Evolutionary conservation across 2,888 invertebrate species (phyloP), one percentile per base, ranked within the genome.

Genomic region (Ectemnius lituratus): DNA sequence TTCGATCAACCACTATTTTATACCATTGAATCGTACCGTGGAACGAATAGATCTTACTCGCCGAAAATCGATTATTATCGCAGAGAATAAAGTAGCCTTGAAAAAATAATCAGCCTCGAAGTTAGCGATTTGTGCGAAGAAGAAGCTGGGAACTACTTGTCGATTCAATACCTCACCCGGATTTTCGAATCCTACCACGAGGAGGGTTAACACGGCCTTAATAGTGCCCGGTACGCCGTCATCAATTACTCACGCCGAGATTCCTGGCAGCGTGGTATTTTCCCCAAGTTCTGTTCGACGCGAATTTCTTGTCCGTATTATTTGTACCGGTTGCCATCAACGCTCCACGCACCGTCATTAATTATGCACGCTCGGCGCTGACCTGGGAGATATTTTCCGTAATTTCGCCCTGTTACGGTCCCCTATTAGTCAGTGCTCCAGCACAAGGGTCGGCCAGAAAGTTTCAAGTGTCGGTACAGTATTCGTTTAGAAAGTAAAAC

Each of bases 241-340:
- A 62, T 69, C 59, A 62, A 73, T 70, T 66, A 70, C 23, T 56
- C 68, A 46, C 11, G 60, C 20, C 37, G 28, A 62, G 67, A 69
- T 67, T 63, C 56, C 59, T 67, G 67, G 47, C 70, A 74, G 60
- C 62, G 66, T 74, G 70, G 67, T 70, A 70, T 70, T 70, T 70
- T 61, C 62, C 66, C 62, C 49, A 70, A 70, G 37, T 67, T 63
- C 37, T 6, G 8, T 37, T n/a, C 60, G 23, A 16, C 18, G 59
- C 23, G 63, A 67, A 63, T 66, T 70, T 59, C 73, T 62, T 64
- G 45, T 45, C 20, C 45, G 20, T 62, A 70, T 69, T 73, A 73
- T 66, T 70, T 73, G 63, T 73, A 68, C 62, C 52, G 62, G 49
- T 61, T 27, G 28, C 49, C 59, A 60, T 60, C 67, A 63, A 52